Base-by-base conservation (phyloP, 2,888 invertebrate species). In the Noctua janthina region DNA sequence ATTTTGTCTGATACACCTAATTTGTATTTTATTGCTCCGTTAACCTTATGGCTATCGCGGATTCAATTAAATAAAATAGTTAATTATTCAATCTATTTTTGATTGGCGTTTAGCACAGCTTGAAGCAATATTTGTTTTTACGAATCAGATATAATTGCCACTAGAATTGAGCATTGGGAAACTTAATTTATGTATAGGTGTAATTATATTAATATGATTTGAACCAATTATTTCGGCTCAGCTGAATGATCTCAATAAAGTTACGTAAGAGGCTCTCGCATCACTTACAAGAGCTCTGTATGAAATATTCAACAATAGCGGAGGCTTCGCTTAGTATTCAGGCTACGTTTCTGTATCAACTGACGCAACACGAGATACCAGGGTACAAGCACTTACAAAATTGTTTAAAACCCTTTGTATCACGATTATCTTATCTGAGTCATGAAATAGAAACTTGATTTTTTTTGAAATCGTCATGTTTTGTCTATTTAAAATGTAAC, bases 271-370 rank as follows among this genome's bases (percentile, higher is more conserved):
- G 2, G 49, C 66, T 77, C 87, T 88, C 90, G 91, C 86, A 86
- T 91, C 91, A 91, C 90, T 91, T 91, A 89, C 92, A 91, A 89
- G 87, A 87, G 83, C 87, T 88, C 89, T 84, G 69, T 91, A 94
- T 94, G 94, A 93, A 94, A 94, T 94, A 95, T 95, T 94, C 93
- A 95, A 93, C 92, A 92, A 91, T 90, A 89, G 90, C 89, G 84
- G 90, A 89, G 85, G 86, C 88, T 92, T 92, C 93, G 84, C 90
- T 95, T 94, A 89, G 93, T 96, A 96, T 96, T 95, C 96, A 93
- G 94, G 93, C 89, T 94, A 90, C 92, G 93, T 93, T 86, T 91
- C 76, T 91, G 87, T 91, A 91, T 91, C 92, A 91, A 86, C 88
- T 94, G 93, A 94, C 91, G 93, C 91, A 93, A 94, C 88, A 90